These are phyloP conservation scores for Neomicropteryx cornuta DNA, from an alignment of 1,140 invertebrate genomes.

Conservation along the genomic window DNA sequence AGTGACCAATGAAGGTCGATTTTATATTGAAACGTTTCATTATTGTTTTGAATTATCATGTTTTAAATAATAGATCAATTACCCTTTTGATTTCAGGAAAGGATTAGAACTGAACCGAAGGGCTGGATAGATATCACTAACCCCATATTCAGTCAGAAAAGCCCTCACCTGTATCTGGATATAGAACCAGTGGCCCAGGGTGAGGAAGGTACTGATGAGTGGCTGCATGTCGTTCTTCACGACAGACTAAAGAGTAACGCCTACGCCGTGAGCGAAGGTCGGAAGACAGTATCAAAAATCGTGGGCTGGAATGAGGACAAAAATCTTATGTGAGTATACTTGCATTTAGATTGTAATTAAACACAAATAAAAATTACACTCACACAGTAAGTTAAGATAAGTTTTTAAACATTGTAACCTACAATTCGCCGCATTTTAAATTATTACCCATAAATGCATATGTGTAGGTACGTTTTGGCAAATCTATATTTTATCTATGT, in stretches of 20 bases:
- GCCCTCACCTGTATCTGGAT: slow-evolving; percentile 30
- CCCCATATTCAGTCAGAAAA: slow-evolving; percentile 31
- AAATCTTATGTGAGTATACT: slow-evolving; percentile 25
- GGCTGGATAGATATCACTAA: slow-evolving; percentile 34
- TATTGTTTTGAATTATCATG: no score
- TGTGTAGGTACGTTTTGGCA: no score
- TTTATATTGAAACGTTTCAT: no score
- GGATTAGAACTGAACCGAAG: slow-evolving; percentile 25
- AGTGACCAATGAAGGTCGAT: no score
- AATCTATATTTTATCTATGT: no score
- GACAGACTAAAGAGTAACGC: slow-evolving; percentile 23
- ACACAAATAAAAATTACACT: no score
- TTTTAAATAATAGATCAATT: no score
- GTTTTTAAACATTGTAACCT: no score
- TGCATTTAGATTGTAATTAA: no score
- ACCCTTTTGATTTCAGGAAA: slow-evolving; percentile 9
- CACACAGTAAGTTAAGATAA: no score
- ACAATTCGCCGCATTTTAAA: no score
- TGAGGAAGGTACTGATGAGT: slow-evolving; percentile 19
- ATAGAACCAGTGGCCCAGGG: slow-evolving; percentile 25
- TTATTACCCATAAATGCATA: no score
- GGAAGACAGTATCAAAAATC: slow-evolving; percentile 33
- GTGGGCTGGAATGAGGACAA: slow-evolving; percentile 35
- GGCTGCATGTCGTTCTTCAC: slow-evolving; percentile 29
- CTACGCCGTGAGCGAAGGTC: slow-evolving; percentile 51